Conservation (phyloP, 2,888 invertebrate genomes). For the Crematogaster levior region DNA sequence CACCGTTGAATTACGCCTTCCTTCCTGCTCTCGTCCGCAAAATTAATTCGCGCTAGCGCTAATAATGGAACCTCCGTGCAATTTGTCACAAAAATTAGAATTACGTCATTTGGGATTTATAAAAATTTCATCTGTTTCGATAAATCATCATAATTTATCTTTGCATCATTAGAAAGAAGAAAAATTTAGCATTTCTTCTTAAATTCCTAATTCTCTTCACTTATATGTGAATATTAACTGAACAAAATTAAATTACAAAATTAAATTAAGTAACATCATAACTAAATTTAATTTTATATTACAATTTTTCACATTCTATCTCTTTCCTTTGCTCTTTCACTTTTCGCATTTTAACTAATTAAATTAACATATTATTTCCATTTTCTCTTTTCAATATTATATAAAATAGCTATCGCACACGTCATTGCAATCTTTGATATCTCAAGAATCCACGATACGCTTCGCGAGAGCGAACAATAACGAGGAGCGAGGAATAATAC, state of each 20-base stretch:
- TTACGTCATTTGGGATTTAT: neutral
- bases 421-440: neutral
- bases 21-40: conserved; percentile 75
- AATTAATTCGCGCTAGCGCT: conserved; percentile 76
- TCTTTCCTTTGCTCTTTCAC: neutral
- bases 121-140: neutral
- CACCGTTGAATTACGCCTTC: conserved; percentile 75
- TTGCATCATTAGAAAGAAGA: neutral
- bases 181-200: neutral
- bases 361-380: neutral
- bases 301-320: neutral
- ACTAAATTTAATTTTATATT: neutral
- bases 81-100: conserved; percentile 64
- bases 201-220: neutral
- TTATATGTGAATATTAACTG: neutral
- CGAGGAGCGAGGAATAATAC: conserved; percentile 24
- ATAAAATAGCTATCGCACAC: neutral
- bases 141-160: neutral
- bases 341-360: neutral
- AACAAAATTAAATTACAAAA: neutral
- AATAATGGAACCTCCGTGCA: conserved; percentile 69
- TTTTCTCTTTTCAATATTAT: neutral
- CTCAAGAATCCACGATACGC: conserved; percentile 24
- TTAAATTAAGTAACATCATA: neutral
- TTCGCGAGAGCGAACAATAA: conserved; percentile 39